These are phyloP conservation scores for Elephantulus edwardii DNA, from an alignment of 2,113 vertebrate species.

Conservation along the genomic window DNA sequence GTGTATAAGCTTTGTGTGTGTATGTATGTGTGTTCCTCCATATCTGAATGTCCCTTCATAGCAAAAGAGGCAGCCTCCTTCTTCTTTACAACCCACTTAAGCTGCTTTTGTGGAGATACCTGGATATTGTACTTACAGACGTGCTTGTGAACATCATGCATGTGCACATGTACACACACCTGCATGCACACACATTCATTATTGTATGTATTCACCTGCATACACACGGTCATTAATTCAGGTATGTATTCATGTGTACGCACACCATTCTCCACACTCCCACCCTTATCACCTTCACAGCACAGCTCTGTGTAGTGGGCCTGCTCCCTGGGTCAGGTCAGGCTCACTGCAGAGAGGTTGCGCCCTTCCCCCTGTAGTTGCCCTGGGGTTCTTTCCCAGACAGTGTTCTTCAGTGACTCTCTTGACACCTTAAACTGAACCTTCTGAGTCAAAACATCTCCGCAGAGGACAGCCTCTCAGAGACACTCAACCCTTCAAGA, in stretches of 20 bases:
- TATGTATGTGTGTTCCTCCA: not conserved
- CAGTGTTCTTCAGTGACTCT: not conserved
- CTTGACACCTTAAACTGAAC: not conserved
- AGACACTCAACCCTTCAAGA: not conserved
- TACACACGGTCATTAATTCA: too few relatives aligned
- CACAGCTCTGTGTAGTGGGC: not conserved
- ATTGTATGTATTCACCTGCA: not conserved
- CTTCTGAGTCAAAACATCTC: not conserved
- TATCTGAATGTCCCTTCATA: not conserved
- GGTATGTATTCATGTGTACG: not conserved
- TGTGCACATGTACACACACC: rapidly evolving
- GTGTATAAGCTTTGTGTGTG: not conserved
- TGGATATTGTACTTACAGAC: not conserved
- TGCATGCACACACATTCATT: too few relatives aligned
- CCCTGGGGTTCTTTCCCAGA: not conserved
- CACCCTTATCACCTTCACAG: not conserved
- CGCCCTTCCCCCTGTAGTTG: rapidly evolving
- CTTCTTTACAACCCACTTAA: not conserved
- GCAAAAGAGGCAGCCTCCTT: not conserved
- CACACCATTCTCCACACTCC: not conserved
- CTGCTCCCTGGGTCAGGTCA: rapidly evolving
- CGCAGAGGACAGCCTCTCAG: not conserved
- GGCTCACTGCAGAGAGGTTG: not conserved
- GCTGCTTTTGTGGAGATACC: not conserved
- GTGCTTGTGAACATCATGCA: not conserved